Evolutionary conservation across 2,797 vertebrate genomes (phyloP), one percentile per base, ranked within the genome.

Genomic region (Staurois parvus): DNA sequence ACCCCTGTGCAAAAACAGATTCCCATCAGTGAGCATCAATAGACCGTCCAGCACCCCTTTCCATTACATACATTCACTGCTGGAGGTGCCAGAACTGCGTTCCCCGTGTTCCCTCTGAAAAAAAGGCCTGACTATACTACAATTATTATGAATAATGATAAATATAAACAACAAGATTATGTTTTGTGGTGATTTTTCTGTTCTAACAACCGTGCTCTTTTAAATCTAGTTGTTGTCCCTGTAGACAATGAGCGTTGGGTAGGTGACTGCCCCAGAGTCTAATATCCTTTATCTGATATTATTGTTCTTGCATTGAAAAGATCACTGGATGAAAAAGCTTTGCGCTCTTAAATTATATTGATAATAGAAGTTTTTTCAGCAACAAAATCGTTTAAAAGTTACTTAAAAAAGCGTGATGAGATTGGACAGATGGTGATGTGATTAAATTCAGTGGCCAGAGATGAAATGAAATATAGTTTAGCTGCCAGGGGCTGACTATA

Each of bases 391-490:
- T 66, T 66, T 66, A 66, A 66, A 66, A 66, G 64, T 66, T 66
- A 66, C 64, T 29, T 66, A 29, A 29, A 52, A 26, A 66, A 26
- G 64, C 26, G 64, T 66, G 32, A 78, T 78, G 32, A 34, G 34
- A 78, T 30, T 32, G 34, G 28, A 37, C 30, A 59, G 64, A 81
- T 52, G 67, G 48, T 48, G 29, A 81, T 72, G 30, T 45, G 52
- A 72, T 48, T 34, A 72, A 56, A 72, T 32, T 56, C 48, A 13
- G 45, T 81, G 67, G 52, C 32, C 37, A 42, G 28, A 52, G 42
- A 42, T 34, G 66, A 69, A 80, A 80, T 77, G 67, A 80, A 52
- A 81, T 81, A 59, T 72, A 59, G 32, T 81, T 56, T 72, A 70
- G 28, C 79, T 81, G 67, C 79, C 79, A 70, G 42, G 69, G 45